Evolutionary conservation across 2,113 vertebrate genomes (phyloP).

Genomic region (Sialia sialis): DNA sequence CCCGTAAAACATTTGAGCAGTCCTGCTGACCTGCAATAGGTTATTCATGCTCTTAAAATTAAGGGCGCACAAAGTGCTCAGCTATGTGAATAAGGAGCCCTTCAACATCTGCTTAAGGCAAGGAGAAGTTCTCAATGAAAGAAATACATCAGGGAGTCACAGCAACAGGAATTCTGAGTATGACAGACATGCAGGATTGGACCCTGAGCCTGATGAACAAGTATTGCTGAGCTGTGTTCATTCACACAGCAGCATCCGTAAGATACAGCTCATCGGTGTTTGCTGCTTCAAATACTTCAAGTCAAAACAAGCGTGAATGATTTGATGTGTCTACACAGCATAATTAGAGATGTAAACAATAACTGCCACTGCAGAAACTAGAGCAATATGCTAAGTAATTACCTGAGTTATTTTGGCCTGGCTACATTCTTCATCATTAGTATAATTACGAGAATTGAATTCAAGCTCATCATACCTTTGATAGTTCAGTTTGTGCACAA

Average conservation of each 20-base stretch:
- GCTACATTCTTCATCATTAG: constrained; percentile 26
- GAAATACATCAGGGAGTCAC: not conserved
- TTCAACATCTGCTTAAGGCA: not conserved
- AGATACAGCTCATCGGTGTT: not conserved
- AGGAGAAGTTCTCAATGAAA: not conserved
- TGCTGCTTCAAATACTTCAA: constrained; percentile 1
- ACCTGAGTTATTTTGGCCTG: constrained; percentile 48
- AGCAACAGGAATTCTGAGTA: not conserved
- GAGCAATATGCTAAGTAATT: constrained; percentile 52
- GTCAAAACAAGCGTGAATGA: constrained; percentile 55
- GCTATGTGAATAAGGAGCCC: not conserved
- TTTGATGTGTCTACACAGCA: not conserved
- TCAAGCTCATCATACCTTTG: constrained; percentile 15
- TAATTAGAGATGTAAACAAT: constrained; percentile 33
- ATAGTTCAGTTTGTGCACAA: not conserved
- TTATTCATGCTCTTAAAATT: not conserved
- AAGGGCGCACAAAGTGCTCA: not conserved
- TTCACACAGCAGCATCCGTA: not conserved
- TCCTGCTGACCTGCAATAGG: not conserved
- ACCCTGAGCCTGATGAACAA: not conserved
- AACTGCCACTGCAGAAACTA: constrained; percentile 15
- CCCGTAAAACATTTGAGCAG: not conserved
- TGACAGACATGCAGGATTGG: not conserved
- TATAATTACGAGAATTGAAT: not conserved
- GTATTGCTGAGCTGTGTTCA: not conserved